Evolutionary conservation across 1,140 invertebrate genomes (phyloP).

Genomic region (Manduca sexta): DNA sequence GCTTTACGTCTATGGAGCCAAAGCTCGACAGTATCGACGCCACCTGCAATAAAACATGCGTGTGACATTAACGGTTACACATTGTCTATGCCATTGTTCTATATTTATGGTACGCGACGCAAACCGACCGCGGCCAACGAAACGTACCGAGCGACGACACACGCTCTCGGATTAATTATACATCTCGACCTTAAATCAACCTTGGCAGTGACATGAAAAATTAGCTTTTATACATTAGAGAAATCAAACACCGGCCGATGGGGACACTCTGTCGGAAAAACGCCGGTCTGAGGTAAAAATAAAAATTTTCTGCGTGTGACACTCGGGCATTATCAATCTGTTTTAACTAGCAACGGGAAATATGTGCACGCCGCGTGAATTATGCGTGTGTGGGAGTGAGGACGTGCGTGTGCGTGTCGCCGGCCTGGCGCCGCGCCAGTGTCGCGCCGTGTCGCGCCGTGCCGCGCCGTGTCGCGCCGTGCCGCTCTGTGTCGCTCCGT

Average conservation of each 20-base stretch:
- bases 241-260: constrained; percentile 44
- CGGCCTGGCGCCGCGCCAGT: constrained; percentile 31
- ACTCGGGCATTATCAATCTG: constrained; percentile 65
- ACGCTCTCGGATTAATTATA: constrained; percentile 30
- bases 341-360: constrained; percentile 56
- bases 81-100: constrained; percentile 9
- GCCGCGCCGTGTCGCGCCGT: background rate
- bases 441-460: constrained; percentile 8
- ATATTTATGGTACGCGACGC: constrained; percentile 18
- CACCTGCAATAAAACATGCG: constrained; percentile 30
- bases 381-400: constrained; percentile 19
- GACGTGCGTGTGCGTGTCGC: constrained; percentile 24
- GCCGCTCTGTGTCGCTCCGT: background rate
- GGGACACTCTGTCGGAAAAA: constrained; percentile 32
- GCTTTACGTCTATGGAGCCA: constrained; percentile 55
- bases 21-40: constrained; percentile 36
- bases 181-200: constrained; percentile 66
- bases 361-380: constrained; percentile 25
- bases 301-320: constrained; percentile 53
- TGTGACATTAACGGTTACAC: constrained; percentile 2
- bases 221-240: constrained; percentile 46
- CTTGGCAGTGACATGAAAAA: constrained; percentile 69
- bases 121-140: constrained; percentile 21
- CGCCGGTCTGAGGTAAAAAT: constrained; percentile 40
- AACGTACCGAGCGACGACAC: constrained; percentile 38